phyloP scores from a whole-genome alignment of 2,113 vertebrate genomes.

The Diadophis punctatus region DNA sequence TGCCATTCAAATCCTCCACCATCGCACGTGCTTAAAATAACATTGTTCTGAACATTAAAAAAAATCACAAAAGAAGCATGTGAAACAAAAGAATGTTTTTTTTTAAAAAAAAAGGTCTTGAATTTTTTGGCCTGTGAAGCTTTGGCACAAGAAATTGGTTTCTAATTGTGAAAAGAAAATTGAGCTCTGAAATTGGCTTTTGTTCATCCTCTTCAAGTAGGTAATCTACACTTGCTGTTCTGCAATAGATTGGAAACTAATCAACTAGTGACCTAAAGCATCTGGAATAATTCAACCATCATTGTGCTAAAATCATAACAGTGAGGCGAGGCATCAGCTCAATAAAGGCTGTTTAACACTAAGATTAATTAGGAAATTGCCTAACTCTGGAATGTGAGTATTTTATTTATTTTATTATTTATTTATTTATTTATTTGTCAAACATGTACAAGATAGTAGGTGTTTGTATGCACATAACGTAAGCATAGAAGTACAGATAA shows the following conservation, averaged over 20 bases:
- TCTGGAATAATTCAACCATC: not conserved
- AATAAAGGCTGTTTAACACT: not conserved
- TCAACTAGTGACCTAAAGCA: not conserved
- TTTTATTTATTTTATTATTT: no score
- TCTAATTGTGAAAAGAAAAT: not conserved
- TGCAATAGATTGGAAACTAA: not conserved
- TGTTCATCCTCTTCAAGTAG: not conserved
- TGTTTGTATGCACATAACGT: no score
- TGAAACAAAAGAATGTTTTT: not conserved
- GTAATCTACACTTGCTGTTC: not conserved
- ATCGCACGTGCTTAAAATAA: not conserved
- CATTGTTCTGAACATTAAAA: not conserved
- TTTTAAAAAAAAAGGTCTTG: not conserved
- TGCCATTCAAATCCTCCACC: not conserved
- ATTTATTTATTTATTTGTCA: no score
- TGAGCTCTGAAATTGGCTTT: not conserved
- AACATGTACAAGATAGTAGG: no score
- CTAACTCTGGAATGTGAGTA: not conserved
- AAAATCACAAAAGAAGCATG: not conserved
- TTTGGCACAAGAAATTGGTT: not conserved
- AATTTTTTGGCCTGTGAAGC: not conserved
- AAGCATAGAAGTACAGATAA: no score
- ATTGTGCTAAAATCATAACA: not conserved
- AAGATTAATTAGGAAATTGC: not conserved
- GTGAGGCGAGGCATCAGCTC: not conserved